Base-by-base conservation (phyloP, 2,113 vertebrate genomes). In the Oryzias javanicus region DNA sequence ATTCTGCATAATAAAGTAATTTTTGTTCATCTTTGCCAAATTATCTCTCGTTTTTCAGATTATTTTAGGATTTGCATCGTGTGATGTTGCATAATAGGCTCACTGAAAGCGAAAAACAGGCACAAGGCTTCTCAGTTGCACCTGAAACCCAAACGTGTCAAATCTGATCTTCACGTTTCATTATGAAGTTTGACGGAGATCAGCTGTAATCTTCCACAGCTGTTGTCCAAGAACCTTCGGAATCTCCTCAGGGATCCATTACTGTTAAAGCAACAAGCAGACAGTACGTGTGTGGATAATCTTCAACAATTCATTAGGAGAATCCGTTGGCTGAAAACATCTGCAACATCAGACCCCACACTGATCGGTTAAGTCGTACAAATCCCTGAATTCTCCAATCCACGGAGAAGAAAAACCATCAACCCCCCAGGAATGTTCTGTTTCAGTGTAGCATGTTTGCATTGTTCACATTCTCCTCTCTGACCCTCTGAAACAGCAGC, bases 121-220 rank as follows among this genome's bases (percentile, higher is more conserved):
- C 42, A 49, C 67, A 52, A 67, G 27, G 60, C 10, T 27, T 48
- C 57, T 71, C 17, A 59, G 76, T 66, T 79, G 50, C 54, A 82
- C 74, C 14, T 60, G 17, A 60, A 27, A 57, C 3, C 42, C 15
- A 55, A 69, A 77, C 56, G 29, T 59, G 46, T 17, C 24, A 48
- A 53, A 63, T 56, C 41, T 20, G 42, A 64, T 55, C 25, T 72
- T 57, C 19, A 44, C 18, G 70, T 64, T 66, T 65, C 29, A 70
- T 42, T 35, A n/a, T 18, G 60, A 53, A 57, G 49, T 1, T 19
- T 22, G 3, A 49, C 27, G 56, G 17, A 17, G 40, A 53, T 42
- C 67, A 53, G 45, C 48, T 56, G 49, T 18, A 22, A 24, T 67
- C 58, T 61, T 61, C 45, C 20, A 25, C 57, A 64, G 57, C 57